Percentiles rank a stretch among this genome's conserved stretches.
These are phyloP conservation scores for Ichneumon xanthorius DNA, from an alignment of 2,888 invertebrate species.

Conservation along the genomic window DNA sequence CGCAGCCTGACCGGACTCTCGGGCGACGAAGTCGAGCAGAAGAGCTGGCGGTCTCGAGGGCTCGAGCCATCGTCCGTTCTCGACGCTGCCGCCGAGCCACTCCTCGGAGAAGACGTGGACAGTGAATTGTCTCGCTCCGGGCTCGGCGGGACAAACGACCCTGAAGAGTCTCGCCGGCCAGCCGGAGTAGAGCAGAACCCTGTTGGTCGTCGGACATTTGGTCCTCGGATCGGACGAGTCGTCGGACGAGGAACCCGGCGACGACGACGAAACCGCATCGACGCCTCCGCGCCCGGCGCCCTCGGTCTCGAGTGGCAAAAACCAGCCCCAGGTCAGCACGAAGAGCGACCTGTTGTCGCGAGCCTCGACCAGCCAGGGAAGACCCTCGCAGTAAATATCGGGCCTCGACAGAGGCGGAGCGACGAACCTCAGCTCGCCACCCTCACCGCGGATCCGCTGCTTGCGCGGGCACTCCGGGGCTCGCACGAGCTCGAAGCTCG, in stretches of 20 bases:
- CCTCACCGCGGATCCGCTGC: constrained; percentile 87
- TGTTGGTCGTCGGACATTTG: constrained; percentile 91
- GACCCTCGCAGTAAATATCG: constrained; percentile 90
- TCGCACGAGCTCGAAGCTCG: constrained; percentile 88
- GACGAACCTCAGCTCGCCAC: constrained; percentile 88
- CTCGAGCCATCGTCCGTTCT: constrained; percentile 78
- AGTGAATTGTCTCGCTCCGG: constrained; percentile 88
- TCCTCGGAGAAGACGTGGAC: constrained; percentile 93
- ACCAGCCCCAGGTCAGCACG: constrained; percentile 93
- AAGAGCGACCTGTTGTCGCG: constrained; percentile 93
- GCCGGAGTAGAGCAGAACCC: constrained; percentile 93
- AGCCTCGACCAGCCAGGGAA: constrained; percentile 93
- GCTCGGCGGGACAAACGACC: constrained; percentile 91
- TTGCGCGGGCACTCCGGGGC: constrained; percentile 89
- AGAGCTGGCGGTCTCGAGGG: constrained; percentile 87
- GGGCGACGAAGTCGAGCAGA: constrained; percentile 89
- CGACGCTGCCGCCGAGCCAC: constrained; percentile 87
- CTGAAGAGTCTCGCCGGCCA: constrained; percentile 86
- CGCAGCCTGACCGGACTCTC: constrained; percentile 91
- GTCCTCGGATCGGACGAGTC: constrained; percentile 73
- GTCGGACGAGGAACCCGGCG: constrained; percentile 78
- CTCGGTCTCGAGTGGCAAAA: constrained; percentile 88
- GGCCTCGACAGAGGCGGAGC: constrained; percentile 88
- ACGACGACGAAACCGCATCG: neutral
- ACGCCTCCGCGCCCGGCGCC: constrained; percentile 74